These are phyloP conservation scores for Sinohyriopsis cumingii DNA, from an alignment of 2,888 invertebrate species.

Conservation along the genomic window DNA sequence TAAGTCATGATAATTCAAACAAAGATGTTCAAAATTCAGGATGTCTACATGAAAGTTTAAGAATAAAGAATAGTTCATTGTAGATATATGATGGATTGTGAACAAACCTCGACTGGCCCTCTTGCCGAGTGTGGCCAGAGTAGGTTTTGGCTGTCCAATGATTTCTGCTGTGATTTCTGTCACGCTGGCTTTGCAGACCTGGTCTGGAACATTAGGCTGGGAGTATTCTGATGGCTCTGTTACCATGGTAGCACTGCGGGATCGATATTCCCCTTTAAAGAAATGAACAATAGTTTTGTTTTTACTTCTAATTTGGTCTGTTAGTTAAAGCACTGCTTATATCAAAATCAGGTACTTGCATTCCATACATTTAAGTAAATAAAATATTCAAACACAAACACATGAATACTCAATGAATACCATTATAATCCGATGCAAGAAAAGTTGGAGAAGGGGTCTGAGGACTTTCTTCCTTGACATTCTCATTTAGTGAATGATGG, in stretches of 20 bases:
- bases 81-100: background rate
- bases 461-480: too few relatives aligned
- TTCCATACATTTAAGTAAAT: background rate
- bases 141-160: conserved; percentile 51
- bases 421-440: too few relatives aligned
- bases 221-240: conserved; percentile 61
- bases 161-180: conserved; percentile 63
- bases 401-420: background rate
- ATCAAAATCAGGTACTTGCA: too few relatives aligned
- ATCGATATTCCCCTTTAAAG: conserved; percentile 51
- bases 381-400: background rate
- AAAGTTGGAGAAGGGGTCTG: too few relatives aligned
- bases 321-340: background rate
- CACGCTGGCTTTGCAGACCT: conserved; percentile 41
- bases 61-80: background rate
- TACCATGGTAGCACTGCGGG: conserved; percentile 61
- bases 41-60: background rate
- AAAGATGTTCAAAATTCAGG: too few relatives aligned
- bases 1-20: too few relatives aligned
- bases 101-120: conserved; percentile 54
- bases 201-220: conserved; percentile 46
- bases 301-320: too few relatives aligned
- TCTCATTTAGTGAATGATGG: too few relatives aligned
- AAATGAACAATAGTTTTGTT: background rate
- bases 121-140: conserved; percentile 53